phyloP scores from a whole-genome alignment of 1,140 invertebrate genomes.

The Paraescarpia echinospica region DNA sequence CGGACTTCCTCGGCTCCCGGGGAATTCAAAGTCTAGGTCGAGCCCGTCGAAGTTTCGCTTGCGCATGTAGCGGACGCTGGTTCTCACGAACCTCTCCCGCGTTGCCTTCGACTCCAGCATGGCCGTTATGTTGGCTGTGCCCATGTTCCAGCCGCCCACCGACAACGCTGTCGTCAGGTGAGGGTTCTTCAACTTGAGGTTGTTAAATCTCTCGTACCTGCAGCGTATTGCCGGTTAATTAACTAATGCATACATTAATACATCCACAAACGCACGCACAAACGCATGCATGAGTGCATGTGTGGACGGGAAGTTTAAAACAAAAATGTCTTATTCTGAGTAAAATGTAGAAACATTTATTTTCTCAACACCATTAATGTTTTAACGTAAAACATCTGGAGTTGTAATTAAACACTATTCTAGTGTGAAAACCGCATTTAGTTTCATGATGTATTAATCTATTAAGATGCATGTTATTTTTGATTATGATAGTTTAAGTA shows the following conservation, averaged over 20 bases:
- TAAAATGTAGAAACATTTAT: too few species aligned
- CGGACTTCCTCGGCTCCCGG: slow-evolving; percentile 58
- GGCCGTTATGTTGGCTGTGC: slow-evolving; percentile 67
- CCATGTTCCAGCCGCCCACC: slow-evolving; percentile 76
- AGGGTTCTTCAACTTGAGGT: slow-evolving; percentile 10
- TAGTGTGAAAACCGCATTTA: too few species aligned
- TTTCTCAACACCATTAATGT: too few species aligned
- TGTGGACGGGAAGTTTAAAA: too few species aligned
- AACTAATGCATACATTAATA: neutral
- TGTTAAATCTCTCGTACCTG: slow-evolving; percentile 16
- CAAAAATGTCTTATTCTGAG: too few species aligned
- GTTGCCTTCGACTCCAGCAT: slow-evolving; percentile 28
- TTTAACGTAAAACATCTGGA: too few species aligned
- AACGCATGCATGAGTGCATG: too few species aligned
- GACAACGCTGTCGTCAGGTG: slow-evolving; percentile 63
- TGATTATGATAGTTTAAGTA: too few species aligned
- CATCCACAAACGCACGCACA: too few species aligned
- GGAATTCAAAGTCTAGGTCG: slow-evolving; percentile 94
- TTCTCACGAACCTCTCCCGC: slow-evolving; percentile 31
- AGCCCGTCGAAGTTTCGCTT: slow-evolving; percentile 92
- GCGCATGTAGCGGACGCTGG: slow-evolving; percentile 79
- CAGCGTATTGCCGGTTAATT: neutral
- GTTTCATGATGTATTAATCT: too few species aligned
- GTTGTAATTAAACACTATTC: too few species aligned
- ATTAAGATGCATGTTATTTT: too few species aligned